Conservation (phyloP, 2,113 vertebrate genomes). For the Dissostichus mawsoni region DNA sequence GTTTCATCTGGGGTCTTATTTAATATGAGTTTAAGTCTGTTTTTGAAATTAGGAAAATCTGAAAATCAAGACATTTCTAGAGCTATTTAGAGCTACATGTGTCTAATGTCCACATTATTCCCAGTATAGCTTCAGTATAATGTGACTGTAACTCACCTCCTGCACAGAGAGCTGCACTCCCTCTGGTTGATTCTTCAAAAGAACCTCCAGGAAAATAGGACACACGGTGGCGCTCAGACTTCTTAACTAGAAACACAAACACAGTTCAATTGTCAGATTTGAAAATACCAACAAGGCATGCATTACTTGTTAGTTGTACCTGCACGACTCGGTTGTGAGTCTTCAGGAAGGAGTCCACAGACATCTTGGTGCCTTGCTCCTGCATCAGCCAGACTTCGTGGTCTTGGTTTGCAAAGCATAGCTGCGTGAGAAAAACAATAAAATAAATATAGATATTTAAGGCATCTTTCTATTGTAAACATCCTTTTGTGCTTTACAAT, state of each 20-base stretch:
- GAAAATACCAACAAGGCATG: rapidly evolving
- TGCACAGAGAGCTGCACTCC: slow-evolving; percentile 88
- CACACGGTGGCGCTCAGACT: slow-evolving; percentile 83
- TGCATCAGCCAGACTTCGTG: slow-evolving; percentile 87
- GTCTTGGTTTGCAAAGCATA: slow-evolving; percentile 91
- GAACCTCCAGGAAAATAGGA: slow-evolving; percentile 88
- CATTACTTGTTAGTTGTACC: slow-evolving; percentile 74
- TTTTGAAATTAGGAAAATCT: no score
- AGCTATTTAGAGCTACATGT: no score
- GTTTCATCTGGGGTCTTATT: background rate
- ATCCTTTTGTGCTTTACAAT: no score
- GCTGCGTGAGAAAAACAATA: slow-evolving; percentile 72
- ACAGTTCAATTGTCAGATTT: rapidly evolving
- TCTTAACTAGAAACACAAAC: slow-evolving; percentile 78
- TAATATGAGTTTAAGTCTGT: background rate
- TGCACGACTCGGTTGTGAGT: slow-evolving; percentile 91
- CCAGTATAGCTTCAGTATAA: no score
- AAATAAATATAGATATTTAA: no score
- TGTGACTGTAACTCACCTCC: slow-evolving; percentile 80
- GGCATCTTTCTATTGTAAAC: no score
- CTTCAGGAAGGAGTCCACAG: slow-evolving; percentile 86
- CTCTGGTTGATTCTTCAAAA: slow-evolving; percentile 92
- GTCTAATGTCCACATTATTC: no score
- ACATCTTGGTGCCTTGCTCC: slow-evolving; percentile 89
- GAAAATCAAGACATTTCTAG: no score